Evolutionary conservation across 2,888 invertebrate genomes (phyloP).

Genomic region (Tortricodes alternella): DNA sequence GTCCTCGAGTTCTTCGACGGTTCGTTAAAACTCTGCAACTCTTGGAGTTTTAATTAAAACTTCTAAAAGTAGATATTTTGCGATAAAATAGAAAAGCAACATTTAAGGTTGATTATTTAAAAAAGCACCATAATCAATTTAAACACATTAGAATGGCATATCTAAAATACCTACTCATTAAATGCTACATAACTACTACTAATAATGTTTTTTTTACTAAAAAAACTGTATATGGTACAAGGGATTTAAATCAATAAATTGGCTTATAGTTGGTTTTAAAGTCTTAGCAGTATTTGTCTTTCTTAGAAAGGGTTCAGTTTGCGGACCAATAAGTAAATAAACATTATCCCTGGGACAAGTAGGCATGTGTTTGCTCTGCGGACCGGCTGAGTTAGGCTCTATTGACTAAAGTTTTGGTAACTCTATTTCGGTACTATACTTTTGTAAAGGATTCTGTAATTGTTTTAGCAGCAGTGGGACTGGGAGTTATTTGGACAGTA

Average conservation of each 20-base stretch:
- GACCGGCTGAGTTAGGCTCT: neutral
- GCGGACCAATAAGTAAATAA: slow-evolving; percentile 17
- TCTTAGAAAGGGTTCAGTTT: neutral
- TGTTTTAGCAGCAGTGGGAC: neutral
- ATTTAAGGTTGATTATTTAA: slow-evolving; percentile 6
- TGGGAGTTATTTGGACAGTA: too few species aligned
- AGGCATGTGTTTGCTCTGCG: slow-evolving; percentile 6
- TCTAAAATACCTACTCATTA: too few species aligned
- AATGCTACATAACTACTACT: too few species aligned
- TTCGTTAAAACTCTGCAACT: slow-evolving; percentile 42
- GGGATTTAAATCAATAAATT: neutral
- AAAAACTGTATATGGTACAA: neutral
- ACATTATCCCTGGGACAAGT: neutral
- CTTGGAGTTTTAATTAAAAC: slow-evolving; percentile 50
- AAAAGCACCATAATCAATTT: too few species aligned
- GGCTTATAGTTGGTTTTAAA: neutral
- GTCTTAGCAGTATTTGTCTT: neutral
- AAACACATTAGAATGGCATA: neutral
- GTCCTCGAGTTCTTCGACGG: slow-evolving; percentile 3
- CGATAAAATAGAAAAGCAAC: slow-evolving; percentile 19
- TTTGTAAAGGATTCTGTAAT: neutral
- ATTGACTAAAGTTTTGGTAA: slow-evolving; percentile 1
- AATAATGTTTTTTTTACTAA: too few species aligned
- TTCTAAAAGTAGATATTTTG: slow-evolving; percentile 39
- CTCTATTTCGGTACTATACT: slow-evolving; percentile 15